Evolutionary conservation across 2,113 vertebrate genomes (phyloP).

Genomic region (Heteronetta atricapilla): DNA sequence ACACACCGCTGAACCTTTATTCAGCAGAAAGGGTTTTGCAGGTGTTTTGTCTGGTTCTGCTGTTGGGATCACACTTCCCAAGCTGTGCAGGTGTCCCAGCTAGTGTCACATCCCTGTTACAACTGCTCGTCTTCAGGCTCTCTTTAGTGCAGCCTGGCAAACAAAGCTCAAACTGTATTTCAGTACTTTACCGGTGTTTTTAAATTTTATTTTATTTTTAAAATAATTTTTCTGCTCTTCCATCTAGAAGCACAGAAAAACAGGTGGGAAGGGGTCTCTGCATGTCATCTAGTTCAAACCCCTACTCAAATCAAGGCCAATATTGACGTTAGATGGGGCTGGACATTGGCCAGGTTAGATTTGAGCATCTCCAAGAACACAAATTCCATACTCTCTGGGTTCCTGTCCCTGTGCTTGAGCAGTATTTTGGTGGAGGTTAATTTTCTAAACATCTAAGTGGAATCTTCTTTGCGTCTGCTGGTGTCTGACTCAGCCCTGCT

Average conservation of each 20-base stretch:
- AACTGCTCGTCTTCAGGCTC: not conserved
- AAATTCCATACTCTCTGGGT: not conserved
- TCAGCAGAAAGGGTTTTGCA: not conserved
- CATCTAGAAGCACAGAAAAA: not conserved
- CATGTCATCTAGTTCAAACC: not conserved
- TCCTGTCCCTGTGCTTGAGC: not conserved
- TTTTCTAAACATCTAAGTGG: not conserved
- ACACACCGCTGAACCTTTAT: not conserved
- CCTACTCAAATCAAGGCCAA: not conserved
- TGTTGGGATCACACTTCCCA: not conserved
- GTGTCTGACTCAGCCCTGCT: not conserved
- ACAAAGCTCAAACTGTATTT: not conserved
- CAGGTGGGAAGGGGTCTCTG: not conserved
- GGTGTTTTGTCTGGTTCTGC: not conserved
- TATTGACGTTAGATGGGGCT: not conserved
- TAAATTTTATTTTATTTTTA: not conserved
- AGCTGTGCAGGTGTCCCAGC: not conserved
- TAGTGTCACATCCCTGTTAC: not conserved
- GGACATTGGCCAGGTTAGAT: not conserved
- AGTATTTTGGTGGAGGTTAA: not conserved
- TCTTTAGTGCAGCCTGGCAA: not conserved
- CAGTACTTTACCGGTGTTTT: not conserved
- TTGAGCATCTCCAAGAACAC: not conserved
- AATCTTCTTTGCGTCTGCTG: not conserved
- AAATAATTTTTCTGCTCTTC: not conserved